Evolutionary conservation across 2,113 vertebrate species (phyloP), one percentile per base, ranked within the genome.

Genomic region (Tringa solitaria): DNA sequence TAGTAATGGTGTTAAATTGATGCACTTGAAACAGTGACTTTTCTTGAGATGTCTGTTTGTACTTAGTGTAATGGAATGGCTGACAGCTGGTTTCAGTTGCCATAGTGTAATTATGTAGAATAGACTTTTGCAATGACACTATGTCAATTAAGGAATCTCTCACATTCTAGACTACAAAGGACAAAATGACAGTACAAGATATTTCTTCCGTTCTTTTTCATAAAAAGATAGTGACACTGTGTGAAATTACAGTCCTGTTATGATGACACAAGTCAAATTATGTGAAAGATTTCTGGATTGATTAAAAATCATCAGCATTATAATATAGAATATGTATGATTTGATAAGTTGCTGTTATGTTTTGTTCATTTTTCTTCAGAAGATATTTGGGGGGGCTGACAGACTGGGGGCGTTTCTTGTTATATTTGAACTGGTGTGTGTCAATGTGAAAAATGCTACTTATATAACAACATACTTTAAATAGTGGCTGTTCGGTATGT

Each of bases 31-130:
- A 84, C 78, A 68, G 73, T 90, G 94, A 95, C 65, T 96, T 95
- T 96, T 96, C 97, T 94, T 97, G 90, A 96, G 91, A 94, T 94
- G 89, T 97, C 94, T 97, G 68, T 97, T 95, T 97, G 89, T 97
- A 91, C 76, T 94, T 93, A 78, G 70, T 94, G 56, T 97, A 96
- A 96, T 96, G 75, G 92, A 96, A 95, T 95, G 93, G 91, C 96
- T 97, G 95, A 96, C 96, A 97, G 97, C 94, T 97, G 97, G 95
- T 96, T 97, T 97, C 90, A 92, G 89, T 97, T 96, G 91, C 96
- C 78, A 77, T 96, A 93, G 85, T 94, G 92, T 97, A 97, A 96
- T 97, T 96, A 97, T 95, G 95, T 83, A 93, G 92, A 96, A 67
- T 96, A 95, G 63, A 96, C 94, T 95, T 68, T 90, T 94, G 97